Base-by-base conservation (phyloP, 2,888 invertebrate genomes). In the Nudaria mundana region DNA sequence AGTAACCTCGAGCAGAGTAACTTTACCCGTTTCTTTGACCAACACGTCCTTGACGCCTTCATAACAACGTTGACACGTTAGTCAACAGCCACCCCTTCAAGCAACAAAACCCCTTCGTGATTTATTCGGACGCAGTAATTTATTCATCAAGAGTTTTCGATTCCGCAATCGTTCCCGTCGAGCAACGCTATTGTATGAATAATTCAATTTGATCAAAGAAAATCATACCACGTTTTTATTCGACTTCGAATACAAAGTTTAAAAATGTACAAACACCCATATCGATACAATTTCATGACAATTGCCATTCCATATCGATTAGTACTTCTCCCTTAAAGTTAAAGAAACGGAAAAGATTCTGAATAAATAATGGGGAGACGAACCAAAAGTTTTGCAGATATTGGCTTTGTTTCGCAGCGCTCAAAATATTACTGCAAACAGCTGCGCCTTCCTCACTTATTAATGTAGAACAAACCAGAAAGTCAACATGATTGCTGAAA, bases 331-430 rank as follows among this genome's bases (percentile, higher is more conserved):
- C 67, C 54, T 45, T 56, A 65, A 73, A 73, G 65, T 74, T 71
- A 61, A 74, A 77, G 73, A 69, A 76, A 76, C 67, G 64, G 67
- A 68, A 64, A 70, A 67, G 69, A 56, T 66, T 69, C 67, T 78
- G 78, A 82, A 82, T 83, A 80, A 81, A 77, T 79, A 79, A 81
- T 76, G 73, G 63, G 63, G 64, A 54, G 48, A 52, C 55, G 59
- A 54, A 63, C 57, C 67, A 54, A 71, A 81, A 81, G 73, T 81
- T 81, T 76, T 74, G 71, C 73, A 70, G 75, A 79, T 82, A 82
- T 83, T 81, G 76, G 76, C 68, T 71, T 74, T 77, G 76, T 81
- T 81, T 75, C 63, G 57, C 56, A 66, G 53, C 66, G 65, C 63
- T 65, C 71, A 72, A 73, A 77, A n/a, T 78, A 75, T 75, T 72